Conservation (phyloP, 64 coral and sea anemone species). For the Dendrophyllia cribrosa region DNA sequence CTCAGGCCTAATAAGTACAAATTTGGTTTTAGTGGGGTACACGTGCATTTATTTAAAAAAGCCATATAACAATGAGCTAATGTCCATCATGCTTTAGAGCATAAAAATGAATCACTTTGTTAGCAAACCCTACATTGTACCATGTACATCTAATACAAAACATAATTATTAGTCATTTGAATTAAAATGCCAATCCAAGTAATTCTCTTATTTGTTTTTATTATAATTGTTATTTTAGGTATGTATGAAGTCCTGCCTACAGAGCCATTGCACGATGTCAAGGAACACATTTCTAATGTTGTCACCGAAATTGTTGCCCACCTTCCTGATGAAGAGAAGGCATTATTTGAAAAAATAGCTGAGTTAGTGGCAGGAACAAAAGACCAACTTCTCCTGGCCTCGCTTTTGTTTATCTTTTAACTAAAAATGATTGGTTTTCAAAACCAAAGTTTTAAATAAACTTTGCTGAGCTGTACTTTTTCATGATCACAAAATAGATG, state of each 20-base stretch:
- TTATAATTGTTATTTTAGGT: not conserved
- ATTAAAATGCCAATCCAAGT: not conserved
- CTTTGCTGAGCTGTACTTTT: no score
- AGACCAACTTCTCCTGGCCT: not conserved
- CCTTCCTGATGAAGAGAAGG: constrained; percentile 36
- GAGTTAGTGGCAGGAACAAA: constrained; percentile 14
- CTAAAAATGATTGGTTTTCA: no score
- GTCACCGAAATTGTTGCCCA: constrained; percentile 39
- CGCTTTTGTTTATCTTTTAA: no score
- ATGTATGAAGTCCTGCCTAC: constrained; percentile 57
- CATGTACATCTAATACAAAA: constrained; percentile 5
- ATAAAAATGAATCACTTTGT: no score
- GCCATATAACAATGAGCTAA: not conserved
- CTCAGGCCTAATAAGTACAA: not conserved
- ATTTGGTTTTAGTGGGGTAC: not conserved
- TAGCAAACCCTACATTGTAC: not conserved
- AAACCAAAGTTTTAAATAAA: no score
- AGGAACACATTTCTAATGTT: constrained; percentile 60
- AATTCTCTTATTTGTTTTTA: not conserved
- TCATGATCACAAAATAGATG: no score
- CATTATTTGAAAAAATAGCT: not conserved
- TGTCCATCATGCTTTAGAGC: not conserved
- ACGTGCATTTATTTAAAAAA: not conserved
- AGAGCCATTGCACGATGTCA: constrained; percentile 69
- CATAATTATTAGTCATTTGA: not conserved